Percentiles rank a stretch among this genome's conserved stretches.
Conservation (phyloP, 2,113 vertebrate species). For the Archocentrus centrarchus region DNA sequence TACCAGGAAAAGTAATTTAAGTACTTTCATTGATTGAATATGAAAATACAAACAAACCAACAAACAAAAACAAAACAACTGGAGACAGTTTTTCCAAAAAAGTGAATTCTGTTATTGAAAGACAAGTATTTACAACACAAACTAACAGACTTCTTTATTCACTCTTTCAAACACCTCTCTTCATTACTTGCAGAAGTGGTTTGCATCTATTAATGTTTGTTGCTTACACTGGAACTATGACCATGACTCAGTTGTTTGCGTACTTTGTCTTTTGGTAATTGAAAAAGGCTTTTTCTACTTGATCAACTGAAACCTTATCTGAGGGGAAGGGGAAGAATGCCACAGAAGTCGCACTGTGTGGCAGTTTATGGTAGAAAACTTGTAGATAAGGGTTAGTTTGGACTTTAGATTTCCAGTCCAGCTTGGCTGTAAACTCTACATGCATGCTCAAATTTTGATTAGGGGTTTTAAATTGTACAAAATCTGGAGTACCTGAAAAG, state of each 20-base stretch:
- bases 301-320: not conserved
- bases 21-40: not conserved
- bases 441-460: not conserved
- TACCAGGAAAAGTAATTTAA: not conserved
- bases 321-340: not conserved
- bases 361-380: not conserved
- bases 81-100: too few species aligned
- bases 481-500: not conserved
- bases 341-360: not conserved
- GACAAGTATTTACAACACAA: not conserved
- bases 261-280: not conserved
- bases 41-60: too few species aligned
- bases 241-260: not conserved
- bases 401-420: not conserved
- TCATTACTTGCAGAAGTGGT: not conserved
- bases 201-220: not conserved
- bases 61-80: too few species aligned
- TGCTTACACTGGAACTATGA: not conserved
- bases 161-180: not conserved
- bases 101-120: too few species aligned
- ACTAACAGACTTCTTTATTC: not conserved
- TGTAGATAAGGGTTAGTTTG: not conserved
- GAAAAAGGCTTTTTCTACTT: not conserved
- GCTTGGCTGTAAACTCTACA: not conserved
- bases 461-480: not conserved